A percentile compares a stretch with the other conserved stretches of the same genome.
These are phyloP conservation scores for Echinometra lucunter DNA, from an alignment of 53 echinoderm and acorn worm genomes.

Conservation along the genomic window DNA sequence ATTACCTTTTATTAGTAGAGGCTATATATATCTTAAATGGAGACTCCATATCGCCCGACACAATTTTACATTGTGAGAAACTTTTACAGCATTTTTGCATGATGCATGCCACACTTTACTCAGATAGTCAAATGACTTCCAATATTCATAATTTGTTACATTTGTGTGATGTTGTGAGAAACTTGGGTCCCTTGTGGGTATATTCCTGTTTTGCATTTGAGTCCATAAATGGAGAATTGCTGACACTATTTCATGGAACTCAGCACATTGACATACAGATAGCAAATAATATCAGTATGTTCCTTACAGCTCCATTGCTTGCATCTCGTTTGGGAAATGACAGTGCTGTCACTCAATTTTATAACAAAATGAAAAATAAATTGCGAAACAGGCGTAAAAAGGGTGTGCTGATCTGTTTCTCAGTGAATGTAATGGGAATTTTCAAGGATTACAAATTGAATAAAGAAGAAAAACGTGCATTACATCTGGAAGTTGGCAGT, in stretches of 20 bases:
- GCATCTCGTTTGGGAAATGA: neutral
- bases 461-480: constrained; percentile 9
- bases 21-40: constrained; percentile 71
- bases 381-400: neutral
- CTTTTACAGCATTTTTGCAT: constrained; percentile 30
- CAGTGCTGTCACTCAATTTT: neutral
- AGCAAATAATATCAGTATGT: neutral
- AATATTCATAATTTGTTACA: constrained; percentile 31
- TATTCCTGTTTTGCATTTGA: constrained; percentile 38
- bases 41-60: neutral
- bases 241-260: neutral
- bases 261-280: neutral
- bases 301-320: constrained; percentile 22
- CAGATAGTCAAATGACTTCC: neutral
- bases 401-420: neutral
- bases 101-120: constrained; percentile 33
- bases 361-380: neutral
- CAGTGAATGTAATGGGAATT: neutral
- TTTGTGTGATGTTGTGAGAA: neutral
- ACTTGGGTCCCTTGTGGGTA: constrained; percentile 13
- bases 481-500: neutral
- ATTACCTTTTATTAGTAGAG: constrained; percentile 1
- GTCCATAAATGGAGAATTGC: neutral
- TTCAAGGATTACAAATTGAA: neutral
- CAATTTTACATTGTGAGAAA: neutral